Evolutionary conservation across 2,888 invertebrate genomes (phyloP), one percentile per base, ranked within the genome.

Genomic region (Melinaea marsaeus): DNA sequence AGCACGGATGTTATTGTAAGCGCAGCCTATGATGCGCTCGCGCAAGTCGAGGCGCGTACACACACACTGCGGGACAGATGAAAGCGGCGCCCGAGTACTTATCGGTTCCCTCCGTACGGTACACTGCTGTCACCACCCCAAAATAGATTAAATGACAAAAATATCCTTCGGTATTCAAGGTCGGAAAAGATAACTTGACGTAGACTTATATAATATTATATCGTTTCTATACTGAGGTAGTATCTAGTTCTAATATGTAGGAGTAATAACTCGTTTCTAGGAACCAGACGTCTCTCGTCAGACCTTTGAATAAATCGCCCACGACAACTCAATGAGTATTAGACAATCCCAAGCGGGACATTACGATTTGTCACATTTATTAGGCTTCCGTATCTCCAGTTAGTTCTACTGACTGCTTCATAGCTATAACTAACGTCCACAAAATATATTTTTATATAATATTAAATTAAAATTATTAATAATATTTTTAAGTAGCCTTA

Each of bases 51-150:
- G 72, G 76, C 79, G 79, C 78, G 84, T 85, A 84, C 80, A 86
- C 79, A 79, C 78, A 79, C 78, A 81, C 79, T 64, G 79, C 79
- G 74, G 76, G 72, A 69, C 77, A 88, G 86, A 87, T 88, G 88
- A 88, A 87, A 89, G 90, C 82, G 84, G 84, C 85, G 63, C 66
- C 75, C 81, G 74, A 75, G 83, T 86, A 89, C 90, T 90, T 90
- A 90, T 88, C 87, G 81, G 79, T 81, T 83, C 79, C 75, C 79
- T 83, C 79, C 82, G 83, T 80, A 80, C 81, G 81, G 64, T 84
- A 85, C 82, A 79, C 77, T 79, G 83, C 82, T 85, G 88, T 89
- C 88, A 88, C 78, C 85, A 84, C 79, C 83, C 84, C 75, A 77
- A 88, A 89, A 90, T 89, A 90, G 86, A 86, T 75, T 62, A 58